A percentile compares a stretch with the other conserved stretches of the same genome.
These are phyloP conservation scores for Hermaeophaga mercurialis DNA, from an alignment of 2,888 invertebrate genomes.

Conservation along the genomic window DNA sequence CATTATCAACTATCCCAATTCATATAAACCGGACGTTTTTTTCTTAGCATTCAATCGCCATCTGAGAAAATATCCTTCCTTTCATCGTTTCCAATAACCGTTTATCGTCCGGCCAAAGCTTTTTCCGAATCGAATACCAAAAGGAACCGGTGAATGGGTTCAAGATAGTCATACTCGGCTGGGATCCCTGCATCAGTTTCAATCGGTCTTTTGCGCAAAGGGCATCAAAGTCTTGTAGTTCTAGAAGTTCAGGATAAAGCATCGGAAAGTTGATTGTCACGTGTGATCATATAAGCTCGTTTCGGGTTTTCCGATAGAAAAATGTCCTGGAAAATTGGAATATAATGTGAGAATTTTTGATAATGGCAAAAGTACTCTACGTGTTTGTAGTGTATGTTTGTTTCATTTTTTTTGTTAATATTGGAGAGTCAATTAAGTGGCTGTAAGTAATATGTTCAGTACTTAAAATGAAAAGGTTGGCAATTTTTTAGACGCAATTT, in stretches of 20 bases:
- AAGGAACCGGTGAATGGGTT: slow-evolving; percentile 22
- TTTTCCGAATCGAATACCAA: slow-evolving; percentile 22
- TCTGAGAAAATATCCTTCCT: slow-evolving; percentile 13
- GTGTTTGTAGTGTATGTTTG: slow-evolving; percentile 29
- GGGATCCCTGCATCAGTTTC: slow-evolving; percentile 19
- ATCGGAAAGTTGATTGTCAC: neutral
- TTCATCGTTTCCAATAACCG: slow-evolving; percentile 17
- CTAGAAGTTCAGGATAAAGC: neutral
- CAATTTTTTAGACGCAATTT: no score
- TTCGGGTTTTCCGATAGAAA: neutral
- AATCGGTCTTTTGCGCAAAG: slow-evolving; percentile 21
- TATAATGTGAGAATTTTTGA: slow-evolving; percentile 1
- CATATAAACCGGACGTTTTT: neutral
- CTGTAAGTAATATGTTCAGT: slow-evolving; percentile 49
- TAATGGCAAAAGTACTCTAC: slow-evolving; percentile 13
- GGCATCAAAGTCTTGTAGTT: slow-evolving; percentile 21
- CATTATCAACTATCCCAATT: slow-evolving; percentile 6
- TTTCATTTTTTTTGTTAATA: slow-evolving; percentile 34
- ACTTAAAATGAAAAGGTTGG: no score
- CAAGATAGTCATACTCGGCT: slow-evolving; percentile 8
- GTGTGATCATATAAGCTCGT: neutral
- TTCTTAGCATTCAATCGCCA: slow-evolving; percentile 3
- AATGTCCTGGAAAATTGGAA: neutral
- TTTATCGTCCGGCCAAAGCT: slow-evolving; percentile 15
- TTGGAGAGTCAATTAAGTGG: slow-evolving; percentile 46